Base-by-base conservation (phyloP, 2,113 vertebrate genomes). In the Caranx melampygus region DNA sequence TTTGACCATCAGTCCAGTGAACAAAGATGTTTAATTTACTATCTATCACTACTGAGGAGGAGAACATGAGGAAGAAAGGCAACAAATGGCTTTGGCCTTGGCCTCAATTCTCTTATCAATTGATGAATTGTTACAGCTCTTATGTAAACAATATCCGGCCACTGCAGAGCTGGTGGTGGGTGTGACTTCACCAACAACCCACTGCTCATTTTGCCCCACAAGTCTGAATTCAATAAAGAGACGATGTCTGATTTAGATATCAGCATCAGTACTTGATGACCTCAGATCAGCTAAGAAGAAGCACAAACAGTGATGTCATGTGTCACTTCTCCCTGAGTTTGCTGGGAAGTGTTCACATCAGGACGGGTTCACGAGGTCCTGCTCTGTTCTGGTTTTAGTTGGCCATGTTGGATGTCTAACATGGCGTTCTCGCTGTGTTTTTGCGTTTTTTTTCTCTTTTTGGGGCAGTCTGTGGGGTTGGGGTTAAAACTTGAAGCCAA, bases 401-500 rank as follows among this genome's bases (percentile, higher is more conserved):
- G 20, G 52, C 64, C 77, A 49, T 78, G 75, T 93, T 91, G 81
- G 84, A 70, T 10, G 77, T 90, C 72, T 81, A 80, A 49, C 72
- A 87, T 88, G 86, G 44, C 83, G 79, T 89, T 91, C 90, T 66
- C n/a, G 59, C 13, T 71, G n/a, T 60, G 44, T 33, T 62, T 14
- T 49, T 42, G 10, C 21, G 40, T 71, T 6, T 47, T 35, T 71
- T 6, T 47, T 35, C 62, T 45, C 14, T 87, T 87, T 94, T 90
- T 44, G n/a, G 21, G 45, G 75, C 62, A 45, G 40, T 52, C 67
- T 26, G 61, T 14, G 51, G 59, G 51, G 33, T 40, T 2, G 33
- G 63, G 63, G 68, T 60, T 61, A 15, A 86, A 87, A 90, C 87
- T 89, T 85, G 94, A 96, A 96, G 95, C 95, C 96, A 95, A 95